These are phyloP conservation scores for Ylistrum balloti DNA, from an alignment of 1,140 invertebrate species.

Conservation along the genomic window DNA sequence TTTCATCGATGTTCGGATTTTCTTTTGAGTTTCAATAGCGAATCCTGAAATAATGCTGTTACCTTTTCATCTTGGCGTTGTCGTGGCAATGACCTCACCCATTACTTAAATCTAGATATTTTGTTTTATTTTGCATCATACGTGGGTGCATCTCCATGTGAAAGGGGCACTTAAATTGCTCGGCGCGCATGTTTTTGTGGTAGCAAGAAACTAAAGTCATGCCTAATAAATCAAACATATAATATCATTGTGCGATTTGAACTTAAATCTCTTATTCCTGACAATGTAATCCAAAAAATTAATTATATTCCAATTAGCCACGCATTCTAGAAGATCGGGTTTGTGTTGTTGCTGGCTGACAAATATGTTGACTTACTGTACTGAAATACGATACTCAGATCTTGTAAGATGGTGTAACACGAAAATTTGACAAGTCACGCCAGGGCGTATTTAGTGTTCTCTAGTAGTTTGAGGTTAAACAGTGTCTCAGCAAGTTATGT, in stretches of 20 bases:
- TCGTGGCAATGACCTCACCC: too few relatives aligned
- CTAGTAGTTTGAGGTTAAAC: background rate
- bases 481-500: background rate
- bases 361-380: background rate
- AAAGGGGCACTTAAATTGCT: too few relatives aligned
- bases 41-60: too few relatives aligned
- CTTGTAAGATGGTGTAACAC: background rate
- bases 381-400: background rate
- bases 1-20: too few relatives aligned
- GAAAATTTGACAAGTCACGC: slow-evolving; percentile 38
- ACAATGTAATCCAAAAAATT: background rate
- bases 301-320: background rate
- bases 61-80: too few relatives aligned
- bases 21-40: too few relatives aligned
- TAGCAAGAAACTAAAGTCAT: too few relatives aligned
- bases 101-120: too few relatives aligned
- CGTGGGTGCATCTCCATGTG: too few relatives aligned
- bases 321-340: background rate
- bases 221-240: background rate
- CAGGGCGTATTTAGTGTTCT: slow-evolving; percentile 1
- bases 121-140: too few relatives aligned
- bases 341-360: background rate
- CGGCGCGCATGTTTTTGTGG: too few relatives aligned
- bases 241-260: background rate
- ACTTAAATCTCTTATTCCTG: background rate